These are phyloP conservation scores for Neosalanx taihuensis DNA, from an alignment of 2,797 vertebrate genomes.

Conservation along the genomic window DNA sequence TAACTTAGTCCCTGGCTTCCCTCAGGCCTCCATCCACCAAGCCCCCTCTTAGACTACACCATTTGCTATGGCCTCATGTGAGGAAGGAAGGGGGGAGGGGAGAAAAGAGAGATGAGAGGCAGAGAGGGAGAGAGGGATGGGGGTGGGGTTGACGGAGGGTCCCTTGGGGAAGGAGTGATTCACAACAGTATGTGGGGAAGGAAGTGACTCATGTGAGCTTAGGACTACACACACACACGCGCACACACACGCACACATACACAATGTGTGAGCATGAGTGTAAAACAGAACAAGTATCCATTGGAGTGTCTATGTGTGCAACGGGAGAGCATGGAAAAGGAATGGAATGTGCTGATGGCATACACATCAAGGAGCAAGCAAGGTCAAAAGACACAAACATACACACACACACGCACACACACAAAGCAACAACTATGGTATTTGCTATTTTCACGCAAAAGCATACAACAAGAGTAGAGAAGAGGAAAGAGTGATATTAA, in stretches of 20 bases:
- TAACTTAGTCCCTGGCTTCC: constrained; percentile 47
- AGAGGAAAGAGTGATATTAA: constrained; percentile 46
- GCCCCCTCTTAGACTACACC: constrained; percentile 28
- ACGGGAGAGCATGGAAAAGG: background rate
- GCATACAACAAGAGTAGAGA: constrained; percentile 10
- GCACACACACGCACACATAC: constrained; percentile 50
- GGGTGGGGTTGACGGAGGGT: constrained; percentile 77
- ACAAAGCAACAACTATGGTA: background rate
- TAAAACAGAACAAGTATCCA: background rate
- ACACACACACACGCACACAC: background rate
- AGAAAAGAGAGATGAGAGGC: constrained; percentile 21
- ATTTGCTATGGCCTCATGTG: constrained; percentile 55
- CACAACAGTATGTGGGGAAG: constrained; percentile 98
- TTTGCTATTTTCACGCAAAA: background rate
- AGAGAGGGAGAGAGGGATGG: constrained; percentile 68
- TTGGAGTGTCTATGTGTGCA: background rate
- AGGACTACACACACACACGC: constrained; percentile 73
- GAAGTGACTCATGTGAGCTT: constrained; percentile 94
- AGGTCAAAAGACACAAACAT: background rate
- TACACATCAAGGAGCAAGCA: background rate
- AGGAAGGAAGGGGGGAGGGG: constrained; percentile 57
- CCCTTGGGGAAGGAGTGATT: constrained; percentile 89
- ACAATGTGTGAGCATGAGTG: constrained; percentile 42
- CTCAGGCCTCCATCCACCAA: constrained; percentile 9
- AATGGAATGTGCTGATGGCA: background rate